phyloP scores from a whole-genome alignment of 2,888 invertebrate genomes.

The Cerastis rubricosa region DNA sequence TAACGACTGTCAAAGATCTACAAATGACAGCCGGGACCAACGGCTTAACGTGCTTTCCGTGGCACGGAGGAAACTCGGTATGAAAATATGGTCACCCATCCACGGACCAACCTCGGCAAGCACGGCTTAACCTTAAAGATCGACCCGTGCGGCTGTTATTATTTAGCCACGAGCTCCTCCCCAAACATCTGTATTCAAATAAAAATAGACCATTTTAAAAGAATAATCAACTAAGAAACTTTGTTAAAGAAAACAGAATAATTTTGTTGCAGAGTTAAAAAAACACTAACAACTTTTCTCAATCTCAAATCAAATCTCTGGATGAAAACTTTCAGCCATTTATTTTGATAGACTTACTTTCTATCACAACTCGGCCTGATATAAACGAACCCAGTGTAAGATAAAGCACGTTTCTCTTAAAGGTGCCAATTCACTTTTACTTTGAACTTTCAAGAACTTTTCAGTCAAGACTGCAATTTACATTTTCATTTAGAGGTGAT shows the following conservation, averaged over 20 bases:
- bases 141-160: too few species aligned
- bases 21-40: too few species aligned
- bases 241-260: neutral
- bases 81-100: too few species aligned
- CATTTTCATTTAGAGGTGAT: constrained; percentile 43
- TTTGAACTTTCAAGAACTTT: constrained; percentile 53
- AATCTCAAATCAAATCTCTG: constrained; percentile 44
- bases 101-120: too few species aligned
- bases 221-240: neutral
- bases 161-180: too few species aligned
- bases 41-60: too few species aligned
- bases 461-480: constrained; percentile 37
- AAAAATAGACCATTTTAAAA: neutral
- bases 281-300: neutral
- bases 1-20: too few species aligned
- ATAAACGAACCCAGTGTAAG: constrained; percentile 21
- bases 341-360: constrained; percentile 23
- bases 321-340: constrained; percentile 26
- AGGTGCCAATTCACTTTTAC: constrained; percentile 54
- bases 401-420: constrained; percentile 45
- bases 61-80: too few species aligned
- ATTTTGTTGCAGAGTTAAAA: too few species aligned
- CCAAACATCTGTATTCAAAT: neutral
- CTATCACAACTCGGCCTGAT: constrained; percentile 8
- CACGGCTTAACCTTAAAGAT: too few species aligned